A percentile compares a stretch with the other conserved stretches of the same genome.
phyloP scores from a whole-genome alignment of 2,797 vertebrate species.

The Sebastes minor region DNA sequence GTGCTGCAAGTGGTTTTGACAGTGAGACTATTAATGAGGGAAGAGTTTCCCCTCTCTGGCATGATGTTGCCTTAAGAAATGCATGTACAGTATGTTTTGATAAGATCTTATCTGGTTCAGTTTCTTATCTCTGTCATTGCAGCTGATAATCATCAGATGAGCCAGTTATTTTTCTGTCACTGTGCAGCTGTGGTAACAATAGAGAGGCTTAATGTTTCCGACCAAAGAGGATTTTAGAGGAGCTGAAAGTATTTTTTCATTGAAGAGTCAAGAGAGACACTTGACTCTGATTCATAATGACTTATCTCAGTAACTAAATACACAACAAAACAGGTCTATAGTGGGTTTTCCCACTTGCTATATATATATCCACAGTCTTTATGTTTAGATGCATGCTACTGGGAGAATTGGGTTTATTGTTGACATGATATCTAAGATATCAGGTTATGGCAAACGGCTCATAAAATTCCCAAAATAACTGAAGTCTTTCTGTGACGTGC shows the following conservation, averaged over 20 bases:
- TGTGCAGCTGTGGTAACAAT: constrained; percentile 26
- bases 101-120: constrained; percentile 57
- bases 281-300: neutral
- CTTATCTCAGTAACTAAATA: neutral
- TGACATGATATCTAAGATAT: neutral
- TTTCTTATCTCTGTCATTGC: constrained; percentile 57
- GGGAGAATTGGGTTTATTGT: neutral
- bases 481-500: neutral
- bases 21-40: constrained; percentile 47
- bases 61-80: constrained; percentile 56
- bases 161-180: constrained; percentile 29
- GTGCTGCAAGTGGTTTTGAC: constrained; percentile 46
- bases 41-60: constrained; percentile 43
- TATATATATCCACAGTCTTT: neutral
- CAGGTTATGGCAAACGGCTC: neutral
- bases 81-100: constrained; percentile 49
- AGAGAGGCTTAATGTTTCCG: constrained; percentile 9
- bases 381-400: neutral
- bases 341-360: neutral
- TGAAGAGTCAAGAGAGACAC: neutral
- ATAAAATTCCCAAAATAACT: neutral
- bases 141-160: constrained; percentile 55
- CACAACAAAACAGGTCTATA: neutral
- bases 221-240: neutral
- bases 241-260: neutral